phyloP scores from a whole-genome alignment of 2,888 invertebrate species.

The Pollenia angustigena region DNA sequence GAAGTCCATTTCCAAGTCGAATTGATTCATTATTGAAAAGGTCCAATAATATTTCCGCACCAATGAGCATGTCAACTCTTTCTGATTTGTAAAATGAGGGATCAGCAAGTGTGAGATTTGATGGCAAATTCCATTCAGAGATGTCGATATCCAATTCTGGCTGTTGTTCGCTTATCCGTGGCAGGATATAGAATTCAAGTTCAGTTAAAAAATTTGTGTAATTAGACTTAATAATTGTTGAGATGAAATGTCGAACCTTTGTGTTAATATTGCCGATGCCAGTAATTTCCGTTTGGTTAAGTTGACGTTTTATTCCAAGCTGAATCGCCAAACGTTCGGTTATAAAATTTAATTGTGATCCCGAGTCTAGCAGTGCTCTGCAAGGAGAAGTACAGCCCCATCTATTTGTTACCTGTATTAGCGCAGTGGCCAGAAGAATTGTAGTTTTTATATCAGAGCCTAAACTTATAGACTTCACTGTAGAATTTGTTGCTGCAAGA shows the following conservation, averaged over 20 bases:
- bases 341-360: slow-evolving; percentile 50
- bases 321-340: slow-evolving; percentile 42
- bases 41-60: slow-evolving; percentile 48
- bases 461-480: too few relatives aligned
- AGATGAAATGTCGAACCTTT: slow-evolving; percentile 36
- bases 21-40: slow-evolving; percentile 45
- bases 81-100: background rate
- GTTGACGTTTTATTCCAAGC: slow-evolving; percentile 29
- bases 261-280: slow-evolving; percentile 31
- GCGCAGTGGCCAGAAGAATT: too few relatives aligned
- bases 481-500: too few relatives aligned
- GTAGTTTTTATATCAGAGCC: too few relatives aligned
- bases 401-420: too few relatives aligned
- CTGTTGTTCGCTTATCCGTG: slow-evolving; percentile 28
- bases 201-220: background rate
- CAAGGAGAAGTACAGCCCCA: too few relatives aligned
- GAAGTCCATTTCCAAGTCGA: slow-evolving; percentile 33
- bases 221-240: slow-evolving; percentile 36
- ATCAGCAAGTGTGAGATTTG: background rate
- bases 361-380: slow-evolving; percentile 35
- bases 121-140: slow-evolving; percentile 20
- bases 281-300: slow-evolving; percentile 8
- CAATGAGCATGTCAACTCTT: slow-evolving; percentile 55
- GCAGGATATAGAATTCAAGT: slow-evolving; percentile 27
- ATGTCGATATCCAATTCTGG: slow-evolving; percentile 16